Base-by-base conservation (phyloP, 2,888 invertebrate species). In the Oligia strigilis region DNA sequence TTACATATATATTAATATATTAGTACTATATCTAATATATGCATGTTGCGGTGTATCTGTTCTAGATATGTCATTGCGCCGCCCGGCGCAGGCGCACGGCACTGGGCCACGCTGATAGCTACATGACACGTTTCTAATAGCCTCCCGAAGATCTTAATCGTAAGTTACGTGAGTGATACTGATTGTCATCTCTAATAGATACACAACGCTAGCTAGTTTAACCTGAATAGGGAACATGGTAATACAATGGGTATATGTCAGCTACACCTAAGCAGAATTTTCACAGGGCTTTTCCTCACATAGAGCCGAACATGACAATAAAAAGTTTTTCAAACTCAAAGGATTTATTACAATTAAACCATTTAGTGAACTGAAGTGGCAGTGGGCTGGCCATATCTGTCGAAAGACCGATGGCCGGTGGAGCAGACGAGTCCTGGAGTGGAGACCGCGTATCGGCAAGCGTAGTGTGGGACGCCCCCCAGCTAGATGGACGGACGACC, bases 101-200 rank as follows among this genome's bases (percentile, higher is more conserved):
- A 49, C 49, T 49, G 60, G 69, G 75, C 65, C 69, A 72, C 75
- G 29, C 62, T 78, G 71, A 84, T 87, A 62, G 36, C 62, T 78
- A 73, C 75, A 79, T 67, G 85, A 58, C 75, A 79, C 43, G 69
- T 78, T 76, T 83, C 76, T 87, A 78, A 85, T 87, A 73, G 65
- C 85, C 79, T 78, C 43, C 43, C 62, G 36, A 77, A 81, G 83
- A 87, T 86, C 79, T 85, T 80, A 66, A 88, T 81, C 81, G 40
- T 75, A 70, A 52, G 60, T 72, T 64, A 66, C 46, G 77, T 23
- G 55, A 69, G 60, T 67, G 55, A 67, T 78, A 69, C 13, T 72
- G 65, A 77, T 78, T 64, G 13, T 36, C 49, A 73, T 78, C 86
- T 69, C 17, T 69, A 71, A 66, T 29, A 55, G 77, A 64, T 64